phyloP scores from a whole-genome alignment of 2,113 vertebrate genomes.

The Dromaius novaehollandiae region DNA sequence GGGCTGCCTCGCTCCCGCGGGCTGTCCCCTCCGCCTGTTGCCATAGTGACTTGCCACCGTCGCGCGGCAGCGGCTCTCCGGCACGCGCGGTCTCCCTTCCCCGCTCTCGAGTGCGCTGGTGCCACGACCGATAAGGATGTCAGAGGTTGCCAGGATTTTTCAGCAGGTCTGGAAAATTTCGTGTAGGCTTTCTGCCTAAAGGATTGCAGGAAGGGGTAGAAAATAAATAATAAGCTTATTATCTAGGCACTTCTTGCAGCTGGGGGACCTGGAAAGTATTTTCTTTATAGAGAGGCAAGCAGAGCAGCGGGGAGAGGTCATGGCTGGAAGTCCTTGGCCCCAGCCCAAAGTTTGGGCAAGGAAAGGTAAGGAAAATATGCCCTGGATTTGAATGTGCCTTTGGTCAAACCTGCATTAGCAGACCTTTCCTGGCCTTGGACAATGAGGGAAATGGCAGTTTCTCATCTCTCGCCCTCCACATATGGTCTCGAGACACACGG shows the following conservation, averaged over 20 bases:
- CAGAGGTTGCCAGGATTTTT: background rate
- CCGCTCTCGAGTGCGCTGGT: background rate
- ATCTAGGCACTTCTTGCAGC: background rate
- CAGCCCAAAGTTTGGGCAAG: background rate
- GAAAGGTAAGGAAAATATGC: background rate
- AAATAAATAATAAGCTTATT: background rate
- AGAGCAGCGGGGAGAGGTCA: background rate
- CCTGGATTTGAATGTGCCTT: background rate
- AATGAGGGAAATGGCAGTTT: background rate
- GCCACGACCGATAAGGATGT: background rate
- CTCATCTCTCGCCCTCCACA: background rate
- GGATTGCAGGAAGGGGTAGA: background rate
- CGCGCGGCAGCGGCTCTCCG: background rate
- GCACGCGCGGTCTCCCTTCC: constrained; percentile 6
- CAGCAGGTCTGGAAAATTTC: background rate
- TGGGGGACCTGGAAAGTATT: background rate
- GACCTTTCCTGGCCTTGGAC: background rate
- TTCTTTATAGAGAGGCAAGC: background rate
- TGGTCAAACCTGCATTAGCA: background rate
- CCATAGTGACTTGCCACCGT: constrained; percentile 73
- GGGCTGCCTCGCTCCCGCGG: constrained; percentile 51
- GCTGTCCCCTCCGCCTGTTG: constrained; percentile 68
- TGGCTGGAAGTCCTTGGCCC: background rate
- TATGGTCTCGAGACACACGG: constrained; percentile 42
- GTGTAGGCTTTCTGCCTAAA: background rate